Conservation (phyloP, 2,888 invertebrate genomes). For the Incurvaria masculella region DNA sequence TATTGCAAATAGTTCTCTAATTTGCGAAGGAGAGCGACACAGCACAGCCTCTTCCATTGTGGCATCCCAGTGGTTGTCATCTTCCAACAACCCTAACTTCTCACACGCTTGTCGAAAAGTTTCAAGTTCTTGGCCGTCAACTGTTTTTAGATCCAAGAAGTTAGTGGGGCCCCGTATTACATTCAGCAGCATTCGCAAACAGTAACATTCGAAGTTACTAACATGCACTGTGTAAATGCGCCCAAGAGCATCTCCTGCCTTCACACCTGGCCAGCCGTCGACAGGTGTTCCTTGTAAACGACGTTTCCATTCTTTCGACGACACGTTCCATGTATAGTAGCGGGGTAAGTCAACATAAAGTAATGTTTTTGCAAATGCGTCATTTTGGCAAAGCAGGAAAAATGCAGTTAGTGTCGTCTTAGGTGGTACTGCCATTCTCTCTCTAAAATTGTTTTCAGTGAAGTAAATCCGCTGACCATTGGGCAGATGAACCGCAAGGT, state of each 20-base stretch:
- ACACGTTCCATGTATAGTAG: conserved; percentile 19
- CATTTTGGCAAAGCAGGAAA: conserved; percentile 24
- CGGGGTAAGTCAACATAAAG: conserved; percentile 23
- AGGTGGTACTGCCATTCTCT: conserved; percentile 15
- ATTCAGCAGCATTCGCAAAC: conserved; percentile 17
- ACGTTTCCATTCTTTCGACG: conserved; percentile 17
- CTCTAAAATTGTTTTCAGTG: conserved; percentile 20
- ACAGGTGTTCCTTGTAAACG: conserved; percentile 18
- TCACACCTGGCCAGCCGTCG: conserved; percentile 15
- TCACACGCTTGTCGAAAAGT: conserved; percentile 21
- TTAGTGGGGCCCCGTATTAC: conserved; percentile 15
- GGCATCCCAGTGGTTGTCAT: conserved; percentile 23
- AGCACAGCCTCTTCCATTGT: conserved; percentile 19
- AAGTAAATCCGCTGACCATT: conserved; percentile 25
- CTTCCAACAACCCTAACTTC: conserved; percentile 22
- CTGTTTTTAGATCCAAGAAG: conserved; percentile 21
- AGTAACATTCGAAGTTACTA: conserved; percentile 18
- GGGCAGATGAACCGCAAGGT: conserved; percentile 18
- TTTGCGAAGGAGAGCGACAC: conserved; percentile 12
- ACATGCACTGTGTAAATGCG: conserved; percentile 20
- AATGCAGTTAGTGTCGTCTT: conserved; percentile 24
- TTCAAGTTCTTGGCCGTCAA: conserved; percentile 18
- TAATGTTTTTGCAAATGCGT: conserved; percentile 26
- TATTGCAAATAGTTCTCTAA: conserved; percentile 8
- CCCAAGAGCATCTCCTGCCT: conserved; percentile 16